Evolutionary conservation across 2,797 vertebrate species (phyloP).

Genomic region (Dallia pectoralis): DNA sequence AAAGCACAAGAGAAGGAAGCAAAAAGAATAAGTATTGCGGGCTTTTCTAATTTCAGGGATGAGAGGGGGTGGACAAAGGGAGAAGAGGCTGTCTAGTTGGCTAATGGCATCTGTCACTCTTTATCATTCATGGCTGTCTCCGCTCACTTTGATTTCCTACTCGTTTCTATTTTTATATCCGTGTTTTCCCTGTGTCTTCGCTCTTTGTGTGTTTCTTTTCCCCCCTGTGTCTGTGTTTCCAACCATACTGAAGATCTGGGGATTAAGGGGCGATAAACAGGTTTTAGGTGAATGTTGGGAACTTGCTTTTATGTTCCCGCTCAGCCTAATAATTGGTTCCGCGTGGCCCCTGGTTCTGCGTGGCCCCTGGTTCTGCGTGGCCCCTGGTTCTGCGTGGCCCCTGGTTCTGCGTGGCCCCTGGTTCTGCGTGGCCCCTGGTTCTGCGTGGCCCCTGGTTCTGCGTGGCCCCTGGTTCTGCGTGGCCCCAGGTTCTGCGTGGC

Average conservation of each 20-base stretch:
- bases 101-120: background rate
- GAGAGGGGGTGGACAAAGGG: background rate
- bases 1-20: background rate
- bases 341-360: background rate
- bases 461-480: background rate
- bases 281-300: background rate
- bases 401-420: slow-evolving; percentile 4
- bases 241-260: background rate
- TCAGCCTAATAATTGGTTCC: background rate
- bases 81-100: background rate
- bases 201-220: no score
- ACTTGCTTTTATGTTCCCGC: background rate
- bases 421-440: slow-evolving; percentile 11
- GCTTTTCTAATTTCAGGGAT: background rate
- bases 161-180: no score
- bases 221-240: background rate
- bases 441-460: slow-evolving; percentile 20
- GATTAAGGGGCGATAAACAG: background rate
- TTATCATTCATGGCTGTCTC: background rate
- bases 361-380: background rate
- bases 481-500: slow-evolving; percentile 18
- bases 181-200: no score
- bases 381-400: slow-evolving; percentile 22
- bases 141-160: no score
- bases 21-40: background rate